Percentiles rank a stretch among this genome's conserved stretches.
phyloP scores from a whole-genome alignment of 2,113 vertebrate species.

The Sciurus niger region DNA sequence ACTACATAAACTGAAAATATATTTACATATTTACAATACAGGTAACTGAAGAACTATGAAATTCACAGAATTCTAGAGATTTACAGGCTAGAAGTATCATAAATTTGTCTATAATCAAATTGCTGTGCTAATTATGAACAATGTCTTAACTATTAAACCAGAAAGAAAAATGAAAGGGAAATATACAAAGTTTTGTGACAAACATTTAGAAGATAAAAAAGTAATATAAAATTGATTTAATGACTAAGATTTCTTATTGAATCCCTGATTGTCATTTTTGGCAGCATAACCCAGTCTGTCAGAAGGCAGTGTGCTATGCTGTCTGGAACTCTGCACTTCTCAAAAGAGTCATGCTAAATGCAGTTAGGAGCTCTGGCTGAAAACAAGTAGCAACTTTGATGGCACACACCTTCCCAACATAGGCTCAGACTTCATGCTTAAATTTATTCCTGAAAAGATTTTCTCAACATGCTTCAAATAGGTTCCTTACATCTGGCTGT shows the following conservation, averaged over 20 bases:
- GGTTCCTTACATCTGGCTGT: background rate
- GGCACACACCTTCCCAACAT: background rate
- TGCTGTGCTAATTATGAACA: constrained; percentile 84
- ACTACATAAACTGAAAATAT: constrained; percentile 63
- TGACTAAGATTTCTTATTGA: constrained; percentile 44
- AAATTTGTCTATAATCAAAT: constrained; percentile 76
- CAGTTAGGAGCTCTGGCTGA: background rate
- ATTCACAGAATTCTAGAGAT: constrained; percentile 85
- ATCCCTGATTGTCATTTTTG: constrained; percentile 80
- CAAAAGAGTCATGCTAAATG: background rate
- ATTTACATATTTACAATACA: constrained; percentile 80
- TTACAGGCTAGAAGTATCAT: constrained; percentile 79
- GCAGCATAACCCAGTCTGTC: constrained; percentile 33
- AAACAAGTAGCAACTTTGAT: background rate
- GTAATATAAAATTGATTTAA: constrained; percentile 60
- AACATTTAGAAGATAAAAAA: constrained; percentile 69
- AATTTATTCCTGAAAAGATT: background rate
- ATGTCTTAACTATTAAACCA: constrained; percentile 74
- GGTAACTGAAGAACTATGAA: constrained; percentile 69
- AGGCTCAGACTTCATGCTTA: background rate
- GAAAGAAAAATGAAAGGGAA: constrained; percentile 8
- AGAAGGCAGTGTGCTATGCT: background rate
- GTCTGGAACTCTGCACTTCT: background rate
- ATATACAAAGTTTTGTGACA: constrained; percentile 61
- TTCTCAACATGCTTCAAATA: constrained; percentile 57